These are phyloP conservation scores for Mamestra brassicae DNA, from an alignment of 2,888 invertebrate species.

Conservation along the genomic window DNA sequence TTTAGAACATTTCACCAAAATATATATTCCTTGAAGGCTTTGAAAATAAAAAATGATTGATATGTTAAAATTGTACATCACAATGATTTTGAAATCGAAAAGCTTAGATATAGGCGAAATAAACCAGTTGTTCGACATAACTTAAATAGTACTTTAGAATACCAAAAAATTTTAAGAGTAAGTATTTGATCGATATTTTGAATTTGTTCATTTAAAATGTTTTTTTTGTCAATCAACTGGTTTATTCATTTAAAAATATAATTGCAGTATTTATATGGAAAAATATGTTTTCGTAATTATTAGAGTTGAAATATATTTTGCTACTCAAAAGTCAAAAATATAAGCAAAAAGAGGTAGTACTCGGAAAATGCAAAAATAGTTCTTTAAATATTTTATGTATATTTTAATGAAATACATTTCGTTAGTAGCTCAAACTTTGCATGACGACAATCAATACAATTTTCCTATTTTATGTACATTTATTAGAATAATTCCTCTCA, in stretches of 20 bases:
- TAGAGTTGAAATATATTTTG: slow-evolving; percentile 36
- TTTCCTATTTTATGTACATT: slow-evolving; percentile 86
- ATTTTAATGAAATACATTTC: slow-evolving; percentile 53
- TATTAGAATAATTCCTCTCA: slow-evolving; percentile 89
- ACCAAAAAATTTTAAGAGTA: background rate
- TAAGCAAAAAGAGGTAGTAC: slow-evolving; percentile 70
- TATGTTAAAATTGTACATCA: slow-evolving; percentile 86
- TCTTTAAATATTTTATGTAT: slow-evolving; percentile 47
- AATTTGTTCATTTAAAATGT: background rate
- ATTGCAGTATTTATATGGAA: slow-evolving; percentile 40
- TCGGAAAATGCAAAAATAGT: slow-evolving; percentile 71
- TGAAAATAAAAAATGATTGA: slow-evolving; percentile 79
- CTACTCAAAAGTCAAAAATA: slow-evolving; percentile 42
- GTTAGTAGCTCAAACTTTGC: slow-evolving; percentile 73
- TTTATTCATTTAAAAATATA: slow-evolving; percentile 31
- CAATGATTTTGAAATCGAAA: slow-evolving; percentile 70
- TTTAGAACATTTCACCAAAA: slow-evolving; percentile 76
- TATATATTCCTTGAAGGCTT: slow-evolving; percentile 80
- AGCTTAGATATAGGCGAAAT: slow-evolving; percentile 50
- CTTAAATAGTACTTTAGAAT: slow-evolving; percentile 36
- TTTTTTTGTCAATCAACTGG: slow-evolving; percentile 33
- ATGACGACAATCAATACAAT: slow-evolving; percentile 77
- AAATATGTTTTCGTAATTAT: slow-evolving; percentile 42
- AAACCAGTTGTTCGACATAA: slow-evolving; percentile 26
- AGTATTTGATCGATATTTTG: slow-evolving; percentile 11